phyloP scores from a whole-genome alignment of 2,113 vertebrate species.

The Calyptommatus sinebrachiatus region DNA sequence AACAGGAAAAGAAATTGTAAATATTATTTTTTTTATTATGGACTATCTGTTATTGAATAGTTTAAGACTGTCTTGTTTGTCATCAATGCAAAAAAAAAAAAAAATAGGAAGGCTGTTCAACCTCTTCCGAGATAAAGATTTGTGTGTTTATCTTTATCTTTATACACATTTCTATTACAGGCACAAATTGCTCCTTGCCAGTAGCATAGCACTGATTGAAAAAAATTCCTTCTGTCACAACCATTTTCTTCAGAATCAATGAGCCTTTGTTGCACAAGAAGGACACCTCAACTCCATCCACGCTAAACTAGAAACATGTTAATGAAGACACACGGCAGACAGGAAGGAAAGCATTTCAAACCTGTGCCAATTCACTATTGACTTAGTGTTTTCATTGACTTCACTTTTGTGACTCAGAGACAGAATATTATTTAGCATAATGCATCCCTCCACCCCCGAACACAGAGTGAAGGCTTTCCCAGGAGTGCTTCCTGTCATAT shows the following conservation, averaged over 20 bases:
- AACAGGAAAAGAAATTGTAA: background rate
- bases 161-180: slow-evolving; percentile 1
- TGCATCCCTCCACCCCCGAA: background rate
- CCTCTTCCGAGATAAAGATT: background rate
- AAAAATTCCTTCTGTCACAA: background rate
- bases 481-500: background rate
- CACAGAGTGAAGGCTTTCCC: background rate
- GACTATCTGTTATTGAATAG: background rate
- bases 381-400: slow-evolving; percentile 19
- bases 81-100: background rate
- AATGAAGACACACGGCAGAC: slow-evolving; percentile 15
- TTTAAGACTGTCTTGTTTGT: background rate
- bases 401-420: slow-evolving; percentile 11
- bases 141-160: too few relatives aligned
- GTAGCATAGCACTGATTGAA: background rate
- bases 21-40: background rate
- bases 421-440: background rate
- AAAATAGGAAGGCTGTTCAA: slow-evolving; percentile 3
- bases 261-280: background rate
- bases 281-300: background rate
- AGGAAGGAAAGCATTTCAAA: slow-evolving; percentile 15
- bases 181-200: background rate
- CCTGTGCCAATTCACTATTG: slow-evolving; percentile 11
- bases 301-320: slow-evolving; percentile 13
- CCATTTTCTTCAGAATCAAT: slow-evolving; percentile 20